These are phyloP conservation scores for Pteronotus mesoamericanus DNA, from an alignment of 2,797 vertebrate species.

Conservation along the genomic window DNA sequence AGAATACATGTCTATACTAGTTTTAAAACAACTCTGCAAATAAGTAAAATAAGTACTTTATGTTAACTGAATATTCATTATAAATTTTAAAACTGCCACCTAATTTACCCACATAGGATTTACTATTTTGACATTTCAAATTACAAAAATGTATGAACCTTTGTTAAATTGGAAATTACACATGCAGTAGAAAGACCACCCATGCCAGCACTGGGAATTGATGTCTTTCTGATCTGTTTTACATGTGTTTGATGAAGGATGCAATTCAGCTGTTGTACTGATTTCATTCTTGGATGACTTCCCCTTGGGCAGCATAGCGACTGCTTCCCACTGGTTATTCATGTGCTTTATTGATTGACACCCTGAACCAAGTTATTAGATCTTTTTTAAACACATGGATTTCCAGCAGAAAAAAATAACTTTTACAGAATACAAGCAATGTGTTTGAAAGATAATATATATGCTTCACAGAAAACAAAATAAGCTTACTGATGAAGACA, in stretches of 20 bases:
- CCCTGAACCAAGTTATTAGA: constrained; percentile 89
- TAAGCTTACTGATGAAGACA: neutral
- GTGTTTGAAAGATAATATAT: constrained; percentile 60
- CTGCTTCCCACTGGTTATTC: constrained; percentile 90
- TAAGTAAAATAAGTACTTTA: constrained; percentile 66
- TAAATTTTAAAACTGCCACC: neutral
- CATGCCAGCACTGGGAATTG: constrained; percentile 81
- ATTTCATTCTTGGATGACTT: constrained; percentile 94
- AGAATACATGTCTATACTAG: neutral
- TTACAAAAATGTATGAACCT: neutral
- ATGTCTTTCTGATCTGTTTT: constrained; percentile 84
- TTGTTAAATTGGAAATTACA: constrained; percentile 56
- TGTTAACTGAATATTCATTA: constrained; percentile 44
- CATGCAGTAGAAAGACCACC: constrained; percentile 27
- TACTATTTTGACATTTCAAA: constrained; percentile 29
- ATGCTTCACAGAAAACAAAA: neutral
- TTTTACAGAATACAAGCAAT: constrained; percentile 68
- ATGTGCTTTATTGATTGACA: constrained; percentile 90
- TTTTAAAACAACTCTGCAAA: constrained; percentile 18
- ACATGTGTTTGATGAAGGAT: constrained; percentile 86
- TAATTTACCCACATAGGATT: constrained; percentile 11
- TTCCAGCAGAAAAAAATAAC: constrained; percentile 64
- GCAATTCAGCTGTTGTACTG: constrained; percentile 86
- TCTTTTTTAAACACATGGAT: constrained; percentile 85
- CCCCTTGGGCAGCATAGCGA: constrained; percentile 89